Base-by-base conservation (phyloP, 2,888 invertebrate genomes). In the Apotomis turbidana region DNA sequence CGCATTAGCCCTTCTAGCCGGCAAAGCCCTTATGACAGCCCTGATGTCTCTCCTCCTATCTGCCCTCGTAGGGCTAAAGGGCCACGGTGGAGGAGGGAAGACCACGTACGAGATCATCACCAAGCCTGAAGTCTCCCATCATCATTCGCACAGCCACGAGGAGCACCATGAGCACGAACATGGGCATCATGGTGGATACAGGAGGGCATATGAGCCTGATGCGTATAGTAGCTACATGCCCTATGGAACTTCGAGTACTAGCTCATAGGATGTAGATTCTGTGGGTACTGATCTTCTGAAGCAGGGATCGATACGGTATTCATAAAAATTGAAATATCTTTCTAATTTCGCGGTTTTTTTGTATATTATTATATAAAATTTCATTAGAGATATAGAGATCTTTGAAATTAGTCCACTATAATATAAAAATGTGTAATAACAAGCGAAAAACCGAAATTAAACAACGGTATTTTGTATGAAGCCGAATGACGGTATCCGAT, bases 41-140 rank as follows among this genome's bases (percentile, higher is more conserved):
- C 86, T 97, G 0, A 95, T 97, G 94, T 97, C 97, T 0, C 90
- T 97, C 4, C 95, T 97, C 76, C 89, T 97, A 0, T 96, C 97
- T 0, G 96, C 96, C 0, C 94, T 97, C 15, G 94, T 97, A 9
- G 97, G 97, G 0, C 89, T 97, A n/a, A 97, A 97, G 80, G 95
- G 96, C 4, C 87, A 94, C 5, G 95, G 95, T 0, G 96, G 96
- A 12, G 95, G 95, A 76, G 96, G 96, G 78, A 94, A 95, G 27
- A 97, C 97, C 0, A 97, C 97, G 0, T 97, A 97, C 85, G 97
- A 97, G 88, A 97, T 97, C 83, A 96, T 97, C 72, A 95, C 97
- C 67, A 97, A 97, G 78, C 97, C 97, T 0, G 95, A 97, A 57
- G 96, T 97, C 76, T 95, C 96, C 0, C 95, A 95, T 80, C 94